These are phyloP conservation scores for Hormaphis cornu DNA, from an alignment of 1,140 invertebrate genomes.

Conservation along the genomic window DNA sequence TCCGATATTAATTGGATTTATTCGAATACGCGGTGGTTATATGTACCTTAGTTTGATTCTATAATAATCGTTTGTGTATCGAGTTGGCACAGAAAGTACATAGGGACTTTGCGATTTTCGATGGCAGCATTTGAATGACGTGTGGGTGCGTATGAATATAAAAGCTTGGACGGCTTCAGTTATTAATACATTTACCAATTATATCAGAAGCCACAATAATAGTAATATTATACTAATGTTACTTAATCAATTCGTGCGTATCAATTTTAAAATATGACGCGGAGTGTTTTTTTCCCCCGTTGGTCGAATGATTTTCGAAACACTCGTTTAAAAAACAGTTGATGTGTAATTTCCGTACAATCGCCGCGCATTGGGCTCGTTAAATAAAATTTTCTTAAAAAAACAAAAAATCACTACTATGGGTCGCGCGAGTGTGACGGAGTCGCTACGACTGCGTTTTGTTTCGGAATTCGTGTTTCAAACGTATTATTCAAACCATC, in stretches of 20 bases:
- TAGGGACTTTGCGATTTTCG: neutral
- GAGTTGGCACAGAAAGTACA: neutral
- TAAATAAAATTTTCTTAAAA: no score
- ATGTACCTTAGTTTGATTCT: neutral
- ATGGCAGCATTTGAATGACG: no score
- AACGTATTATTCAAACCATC: no score
- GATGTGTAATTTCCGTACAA: no score
- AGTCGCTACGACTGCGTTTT: no score
- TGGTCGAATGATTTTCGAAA: neutral
- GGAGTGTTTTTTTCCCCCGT: neutral
- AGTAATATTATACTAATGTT: no score
- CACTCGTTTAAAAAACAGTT: no score
- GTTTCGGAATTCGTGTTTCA: no score
- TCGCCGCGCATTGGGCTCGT: no score
- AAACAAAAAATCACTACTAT: no score
- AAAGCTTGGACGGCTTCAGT: conserved; percentile 7
- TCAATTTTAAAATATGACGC: neutral
- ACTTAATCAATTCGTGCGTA: neutral
- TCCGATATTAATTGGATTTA: conserved; percentile 2
- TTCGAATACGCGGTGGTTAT: neutral
- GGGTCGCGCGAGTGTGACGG: no score
- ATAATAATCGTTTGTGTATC: neutral
- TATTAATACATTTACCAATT: neutral
- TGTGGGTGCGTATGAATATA: neutral
- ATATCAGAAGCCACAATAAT: neutral